phyloP scores from a whole-genome alignment of 2,888 invertebrate species.

The Adelognathus sp. region DNA sequence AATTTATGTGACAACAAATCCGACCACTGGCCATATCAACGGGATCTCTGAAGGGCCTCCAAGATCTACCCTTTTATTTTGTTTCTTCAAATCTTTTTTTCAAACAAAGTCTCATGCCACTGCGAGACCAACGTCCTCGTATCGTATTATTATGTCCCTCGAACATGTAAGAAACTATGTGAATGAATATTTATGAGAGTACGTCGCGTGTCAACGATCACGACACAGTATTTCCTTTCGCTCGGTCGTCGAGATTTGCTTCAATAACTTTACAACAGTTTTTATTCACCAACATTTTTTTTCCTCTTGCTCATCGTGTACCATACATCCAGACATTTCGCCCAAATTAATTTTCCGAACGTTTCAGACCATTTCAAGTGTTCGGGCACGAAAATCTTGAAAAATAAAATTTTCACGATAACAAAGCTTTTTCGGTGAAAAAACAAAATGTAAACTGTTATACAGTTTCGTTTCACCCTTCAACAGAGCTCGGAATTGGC shows the following conservation, averaged over 20 bases:
- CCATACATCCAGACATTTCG: too few relatives aligned
- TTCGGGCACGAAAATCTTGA: too few relatives aligned
- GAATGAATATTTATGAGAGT: constrained; percentile 56
- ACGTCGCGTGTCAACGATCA: constrained; percentile 50
- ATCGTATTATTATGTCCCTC: background rate
- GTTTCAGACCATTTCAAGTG: too few relatives aligned
- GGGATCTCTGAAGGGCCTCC: constrained; percentile 7
- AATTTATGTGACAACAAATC: constrained; percentile 31
- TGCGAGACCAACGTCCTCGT: constrained; percentile 35
- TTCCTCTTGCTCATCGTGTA: background rate
- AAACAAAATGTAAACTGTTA: too few relatives aligned
- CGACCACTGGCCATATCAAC: constrained; percentile 10
- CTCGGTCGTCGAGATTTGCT: background rate
- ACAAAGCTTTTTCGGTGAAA: too few relatives aligned
- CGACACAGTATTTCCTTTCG: constrained; percentile 28
- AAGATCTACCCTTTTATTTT: constrained; percentile 3
- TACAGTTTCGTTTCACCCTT: too few relatives aligned
- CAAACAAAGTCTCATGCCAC: too few relatives aligned
- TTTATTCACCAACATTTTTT: background rate
- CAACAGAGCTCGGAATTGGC: constrained; percentile 5
- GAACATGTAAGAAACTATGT: background rate
- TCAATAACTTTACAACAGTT: background rate
- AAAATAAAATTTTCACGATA: too few relatives aligned
- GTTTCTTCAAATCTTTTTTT: background rate
- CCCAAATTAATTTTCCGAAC: too few relatives aligned